Evolutionary conservation across 2,797 vertebrate genomes (phyloP), one percentile per base, ranked within the genome.

Genomic region (Helostoma temminkii): DNA sequence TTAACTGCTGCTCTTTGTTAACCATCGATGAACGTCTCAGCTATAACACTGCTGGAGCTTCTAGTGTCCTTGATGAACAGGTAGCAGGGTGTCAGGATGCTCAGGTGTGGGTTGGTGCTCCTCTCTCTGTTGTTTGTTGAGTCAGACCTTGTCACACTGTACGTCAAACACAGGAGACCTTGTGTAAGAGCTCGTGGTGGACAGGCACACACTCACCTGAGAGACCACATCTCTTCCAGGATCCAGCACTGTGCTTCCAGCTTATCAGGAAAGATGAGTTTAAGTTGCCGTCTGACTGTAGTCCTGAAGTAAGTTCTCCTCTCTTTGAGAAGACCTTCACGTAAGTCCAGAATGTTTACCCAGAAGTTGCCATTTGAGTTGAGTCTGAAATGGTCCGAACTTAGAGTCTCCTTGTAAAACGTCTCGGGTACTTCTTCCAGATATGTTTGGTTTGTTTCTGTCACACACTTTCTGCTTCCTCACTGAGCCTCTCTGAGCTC

Each of bases 381-480:
- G 21, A 46, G 18, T 47, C 41, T 43, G 18, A 59, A 57, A 49
- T 24, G 46, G 30, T 66, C 48, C 16, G 58, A 36, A 32, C 18
- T 53, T 28, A 8, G 26, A 22, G 9, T 58, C 46, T 52, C 25
- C 26, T 30, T 8, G 3, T 46, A 15, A 65, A 36, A 18, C 43
- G 32, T 54, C 53, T n/a, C 8, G 11, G 46, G 59, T 28, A 22
- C 41, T 19, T 54, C 5, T 39, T 50, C 30, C 59, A 63, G 11
- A 39, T 34, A 26, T 5, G 54, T 59, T 32, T 0, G 19, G 15
- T 45, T 39, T 53, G 48, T 50, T 15, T 71, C 32, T 28, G 57
- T 78, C 37, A 53, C 46, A 73, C 78, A 78, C 83, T 78, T 77
- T 81, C 80, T 66, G 74, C 41, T 62, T 58, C 53, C 58, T 39